A percentile compares a stretch with the other conserved stretches of the same genome.
Evolutionary conservation across 1,140 invertebrate species (phyloP).

Genomic region (Drosophila tani): DNA sequence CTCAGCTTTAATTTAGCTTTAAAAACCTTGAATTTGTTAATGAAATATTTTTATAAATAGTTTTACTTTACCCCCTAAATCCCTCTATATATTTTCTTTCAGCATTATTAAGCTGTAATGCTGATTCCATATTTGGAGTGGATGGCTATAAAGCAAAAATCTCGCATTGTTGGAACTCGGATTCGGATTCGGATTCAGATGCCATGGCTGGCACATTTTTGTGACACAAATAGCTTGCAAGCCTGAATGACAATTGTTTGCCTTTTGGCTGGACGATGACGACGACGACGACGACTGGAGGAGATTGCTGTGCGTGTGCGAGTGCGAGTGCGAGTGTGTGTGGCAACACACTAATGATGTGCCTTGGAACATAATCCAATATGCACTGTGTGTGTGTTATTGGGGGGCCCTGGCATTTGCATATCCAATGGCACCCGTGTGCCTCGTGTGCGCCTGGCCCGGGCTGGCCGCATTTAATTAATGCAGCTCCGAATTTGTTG

Average conservation of each 20-base stretch:
- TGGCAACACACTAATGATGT: conserved; percentile 21
- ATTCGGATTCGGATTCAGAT: neutral
- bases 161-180: neutral
- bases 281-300: too few relatives aligned
- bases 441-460: neutral
- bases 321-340: neutral
- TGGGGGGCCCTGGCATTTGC: conserved; percentile 14
- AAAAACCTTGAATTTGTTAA: too few relatives aligned
- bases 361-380: conserved; percentile 27
- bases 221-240: neutral
- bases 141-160: neutral
- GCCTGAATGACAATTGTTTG: conserved; percentile 8
- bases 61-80: too few relatives aligned
- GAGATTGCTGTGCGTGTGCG: conserved; percentile 4
- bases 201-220: conserved; percentile 1
- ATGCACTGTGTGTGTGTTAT: conserved; percentile 17
- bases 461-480: conserved; percentile 30
- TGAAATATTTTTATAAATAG: too few relatives aligned
- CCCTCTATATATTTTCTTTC: too few relatives aligned
- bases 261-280: neutral
- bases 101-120: neutral
- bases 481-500: conserved; percentile 40
- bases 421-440: conserved; percentile 32
- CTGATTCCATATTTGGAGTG: neutral
- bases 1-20: too few relatives aligned